Evolutionary conservation across 2,888 invertebrate species (phyloP), one percentile per base, ranked within the genome.

Genomic region (Himalopsyche tibetana): DNA sequence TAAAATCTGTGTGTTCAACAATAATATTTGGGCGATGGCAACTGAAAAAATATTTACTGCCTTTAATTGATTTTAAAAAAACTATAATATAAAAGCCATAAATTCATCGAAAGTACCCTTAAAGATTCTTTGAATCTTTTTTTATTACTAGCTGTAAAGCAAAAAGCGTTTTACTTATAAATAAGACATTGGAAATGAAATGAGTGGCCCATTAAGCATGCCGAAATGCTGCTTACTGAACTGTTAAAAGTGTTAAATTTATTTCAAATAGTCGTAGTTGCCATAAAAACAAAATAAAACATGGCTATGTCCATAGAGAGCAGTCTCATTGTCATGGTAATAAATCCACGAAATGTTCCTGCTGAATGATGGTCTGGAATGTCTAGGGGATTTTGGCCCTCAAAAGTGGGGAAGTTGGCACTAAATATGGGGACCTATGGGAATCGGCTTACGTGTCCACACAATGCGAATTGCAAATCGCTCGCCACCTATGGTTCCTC

Each of bases 211-310:
- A 74, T 74, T 74, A 74, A 36, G 74, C 74, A 74, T 36, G 74
- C 74, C 74, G 38, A 74, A 74, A 15, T 74, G 74, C 38, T 74
- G 74, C 36, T 74, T 74, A 38, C 74, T 36, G 38, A 74, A 74
- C 74, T 74, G 63, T 63, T 38, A 74, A 74, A 36, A 74, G 74
- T 74, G 74, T 74, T 74, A 74, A 74, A 74, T 36, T 74, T 74
- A 36, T 36, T 74, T 74, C 74, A 36, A 74, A 74, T 74, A 74
- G 74, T 74, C 74, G 74, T 38, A 74, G 74, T 74, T 74, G 42
- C 80, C 11, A 51, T 51, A 51, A 80, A 80, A 80, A 80, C 42
- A 80, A 80, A 80, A 80, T 80, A 42, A 80, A 80, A 80, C 80
- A 40, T 42, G n/a, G 45, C 17, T 2, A 19, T 80, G 51, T 80